Evolutionary conservation across 2,797 vertebrate genomes (phyloP), one percentile per base, ranked within the genome.

Genomic region (Micrastur ruficollis): DNA sequence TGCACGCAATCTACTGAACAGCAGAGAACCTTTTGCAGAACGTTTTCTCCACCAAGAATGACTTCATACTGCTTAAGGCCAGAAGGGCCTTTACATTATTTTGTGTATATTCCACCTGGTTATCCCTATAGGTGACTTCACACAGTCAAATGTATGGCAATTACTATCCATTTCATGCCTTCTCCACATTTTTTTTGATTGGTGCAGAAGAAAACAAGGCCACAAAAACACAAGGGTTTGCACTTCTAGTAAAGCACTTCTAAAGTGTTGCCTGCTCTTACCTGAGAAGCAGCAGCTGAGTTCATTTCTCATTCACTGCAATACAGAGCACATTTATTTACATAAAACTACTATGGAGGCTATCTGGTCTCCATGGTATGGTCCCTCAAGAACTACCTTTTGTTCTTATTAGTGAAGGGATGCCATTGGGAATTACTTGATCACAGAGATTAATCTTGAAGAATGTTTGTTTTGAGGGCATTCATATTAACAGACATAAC

Each of bases 381-480:
- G 23, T 63, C 84, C 72, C 58, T 46, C 31, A 42, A 86, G 50
- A n/a, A 89, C 15, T 58, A 61, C 21, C 50, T 78, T 80, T 73
- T 44, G 82, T 79, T 75, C 61, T 81, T 34, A 62, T 89, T 58
- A 94, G 38, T 29, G 56, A 75, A 67, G 32, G 29, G 34, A 75
- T 3, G 18, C 67, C 82, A 22, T 2, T 29, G 81, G 67, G 81
- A 85, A 71, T 44, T 49, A 81, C 47, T 94, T 86, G 42, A 86
- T 89, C 78, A 84, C 63, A 53, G 75, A 95, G 42, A 55, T 92
- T 29, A 67, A 58, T 66, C 81, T 73, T 65, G 42, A 67, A 49
- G 74, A 66, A 56, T 44, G 52, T 85, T 95, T 91, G 81, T 86
- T 97, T 94, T 75, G 81, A 83, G 59, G 67, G 71, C 32, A 56